These are phyloP conservation scores for Aphelenchoides bicaudatus DNA, from an alignment of 2,888 invertebrate species.

Conservation along the genomic window DNA sequence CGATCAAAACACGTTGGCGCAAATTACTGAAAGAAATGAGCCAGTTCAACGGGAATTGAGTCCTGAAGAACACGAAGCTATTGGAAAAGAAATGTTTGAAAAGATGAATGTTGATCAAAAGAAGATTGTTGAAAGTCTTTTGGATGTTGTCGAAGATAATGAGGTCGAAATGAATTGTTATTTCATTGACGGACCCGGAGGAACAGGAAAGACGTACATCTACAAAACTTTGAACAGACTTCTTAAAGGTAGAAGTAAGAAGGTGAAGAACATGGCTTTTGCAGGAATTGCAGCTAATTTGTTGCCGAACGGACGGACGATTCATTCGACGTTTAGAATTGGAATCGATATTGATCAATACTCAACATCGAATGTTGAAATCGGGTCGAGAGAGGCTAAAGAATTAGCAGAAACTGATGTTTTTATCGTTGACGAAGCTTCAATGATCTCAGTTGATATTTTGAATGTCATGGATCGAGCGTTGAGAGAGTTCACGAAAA, in stretches of 20 bases:
- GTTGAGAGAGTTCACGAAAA: conserved; percentile 5
- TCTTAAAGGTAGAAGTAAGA: background rate
- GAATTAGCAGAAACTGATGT: conserved; percentile 15
- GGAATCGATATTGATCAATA: too few relatives aligned
- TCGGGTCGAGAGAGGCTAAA: conserved; percentile 7
- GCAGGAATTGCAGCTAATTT: conserved; percentile 28
- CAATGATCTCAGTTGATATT: too few relatives aligned
- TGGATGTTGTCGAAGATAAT: background rate
- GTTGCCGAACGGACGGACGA: conserved; percentile 16
- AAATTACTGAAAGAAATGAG: too few relatives aligned
- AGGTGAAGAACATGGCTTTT: conserved; percentile 9
- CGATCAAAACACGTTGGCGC: conserved; percentile 7
- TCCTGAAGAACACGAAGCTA: background rate
- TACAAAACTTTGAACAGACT: conserved; percentile 12
- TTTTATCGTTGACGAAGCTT: conserved; percentile 28
- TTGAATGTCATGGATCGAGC: conserved; percentile 20
- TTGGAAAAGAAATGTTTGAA: background rate
- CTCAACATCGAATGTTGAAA: background rate
- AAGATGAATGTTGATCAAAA: background rate
- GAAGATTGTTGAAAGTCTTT: too few relatives aligned
- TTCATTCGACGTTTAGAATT: conserved; percentile 18
- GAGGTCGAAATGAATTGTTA: conserved; percentile 6
- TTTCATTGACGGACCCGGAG: conserved; percentile 19
- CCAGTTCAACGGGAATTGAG: conserved; percentile 15
- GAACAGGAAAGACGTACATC: too few relatives aligned